Percentiles rank a stretch among this genome's conserved stretches.
phyloP scores from a whole-genome alignment of 2,888 invertebrate genomes.

The Augiades crinisus region DNA sequence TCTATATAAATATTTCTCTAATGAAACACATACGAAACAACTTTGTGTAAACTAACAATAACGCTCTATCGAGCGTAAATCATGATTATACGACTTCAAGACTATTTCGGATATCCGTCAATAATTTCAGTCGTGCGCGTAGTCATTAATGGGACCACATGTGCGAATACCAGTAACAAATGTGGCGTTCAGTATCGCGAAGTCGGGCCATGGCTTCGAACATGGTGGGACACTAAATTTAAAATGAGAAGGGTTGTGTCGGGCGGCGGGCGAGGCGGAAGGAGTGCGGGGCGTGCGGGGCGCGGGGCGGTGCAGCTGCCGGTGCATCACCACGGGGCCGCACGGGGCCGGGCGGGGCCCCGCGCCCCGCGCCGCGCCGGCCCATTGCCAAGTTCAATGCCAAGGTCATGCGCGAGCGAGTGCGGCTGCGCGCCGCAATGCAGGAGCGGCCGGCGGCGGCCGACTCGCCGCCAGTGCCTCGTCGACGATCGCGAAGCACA shows the following conservation, averaged over 20 bases:
- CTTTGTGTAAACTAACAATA: not conserved
- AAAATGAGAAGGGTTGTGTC: conserved; percentile 41
- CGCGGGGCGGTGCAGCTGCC: conserved; percentile 74
- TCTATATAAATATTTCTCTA: not conserved
- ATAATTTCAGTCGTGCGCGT: conserved; percentile 7
- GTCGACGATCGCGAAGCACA: conserved; percentile 62
- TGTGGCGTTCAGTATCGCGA: conserved; percentile 20
- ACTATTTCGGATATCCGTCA: conserved; percentile 13
- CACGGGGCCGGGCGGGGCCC: conserved; percentile 38
- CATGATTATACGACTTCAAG: not conserved
- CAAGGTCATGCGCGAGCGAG: conserved; percentile 87
- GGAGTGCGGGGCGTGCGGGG: conserved; percentile 38
- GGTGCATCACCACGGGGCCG: conserved; percentile 65
- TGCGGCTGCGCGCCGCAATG: conserved; percentile 85
- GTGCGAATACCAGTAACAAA: conserved; percentile 22
- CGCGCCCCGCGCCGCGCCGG: conserved; percentile 54
- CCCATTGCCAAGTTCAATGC: conserved; percentile 90
- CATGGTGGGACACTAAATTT: conserved; percentile 39
- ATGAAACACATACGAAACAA: not conserved
- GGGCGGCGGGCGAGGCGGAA: conserved; percentile 48
- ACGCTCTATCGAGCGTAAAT: not conserved
- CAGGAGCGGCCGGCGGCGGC: conserved; percentile 79
- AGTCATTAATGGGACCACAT: conserved; percentile 20
- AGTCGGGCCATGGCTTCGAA: conserved; percentile 11
- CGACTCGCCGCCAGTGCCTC: conserved; percentile 70